Conservation (phyloP, 2,888 invertebrate genomes). For the Pristionchus mayeri region DNA sequence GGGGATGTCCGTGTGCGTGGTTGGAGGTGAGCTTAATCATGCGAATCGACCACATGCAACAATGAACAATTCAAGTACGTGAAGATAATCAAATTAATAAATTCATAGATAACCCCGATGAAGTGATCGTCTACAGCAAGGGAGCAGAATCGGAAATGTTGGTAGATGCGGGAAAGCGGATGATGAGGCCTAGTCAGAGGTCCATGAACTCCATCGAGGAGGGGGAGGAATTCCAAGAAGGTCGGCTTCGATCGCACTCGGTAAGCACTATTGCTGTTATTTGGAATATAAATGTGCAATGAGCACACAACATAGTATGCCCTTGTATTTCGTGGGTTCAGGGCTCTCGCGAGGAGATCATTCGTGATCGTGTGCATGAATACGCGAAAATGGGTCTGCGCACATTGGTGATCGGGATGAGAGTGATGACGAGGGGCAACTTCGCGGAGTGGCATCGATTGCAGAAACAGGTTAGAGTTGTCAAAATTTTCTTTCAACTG, state of each 20-base stretch:
- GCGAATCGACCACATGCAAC: too few relatives aligned
- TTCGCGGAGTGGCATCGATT: conserved; percentile 82
- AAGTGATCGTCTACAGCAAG: conserved; percentile 77
- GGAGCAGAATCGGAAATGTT: conserved; percentile 81
- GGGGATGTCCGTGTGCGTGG: conserved; percentile 94
- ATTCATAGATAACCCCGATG: too few relatives aligned
- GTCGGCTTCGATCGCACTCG: too few relatives aligned
- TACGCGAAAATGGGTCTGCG: conserved; percentile 75
- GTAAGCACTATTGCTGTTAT: too few relatives aligned
- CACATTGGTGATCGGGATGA: conserved; percentile 79
- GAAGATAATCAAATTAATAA: too few relatives aligned
- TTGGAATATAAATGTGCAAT: too few relatives aligned
- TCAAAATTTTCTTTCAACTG: too few relatives aligned
- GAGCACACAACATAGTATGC: too few relatives aligned
- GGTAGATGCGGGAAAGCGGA: neutral
- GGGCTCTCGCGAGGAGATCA: conserved; percentile 4
- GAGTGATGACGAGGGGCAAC: conserved; percentile 82
- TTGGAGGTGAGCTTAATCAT: conserved; percentile 80
- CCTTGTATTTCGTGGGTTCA: neutral
- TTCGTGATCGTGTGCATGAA: conserved; percentile 49
- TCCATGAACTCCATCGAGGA: neutral
- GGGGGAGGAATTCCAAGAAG: neutral
- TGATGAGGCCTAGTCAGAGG: conserved; percentile 14
- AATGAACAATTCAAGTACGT: too few relatives aligned
- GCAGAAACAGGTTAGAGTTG: too few relatives aligned